Evolutionary conservation across 1,140 invertebrate genomes (phyloP), one percentile per base, ranked within the genome.

Genomic region (Brachionus angularis): DNA sequence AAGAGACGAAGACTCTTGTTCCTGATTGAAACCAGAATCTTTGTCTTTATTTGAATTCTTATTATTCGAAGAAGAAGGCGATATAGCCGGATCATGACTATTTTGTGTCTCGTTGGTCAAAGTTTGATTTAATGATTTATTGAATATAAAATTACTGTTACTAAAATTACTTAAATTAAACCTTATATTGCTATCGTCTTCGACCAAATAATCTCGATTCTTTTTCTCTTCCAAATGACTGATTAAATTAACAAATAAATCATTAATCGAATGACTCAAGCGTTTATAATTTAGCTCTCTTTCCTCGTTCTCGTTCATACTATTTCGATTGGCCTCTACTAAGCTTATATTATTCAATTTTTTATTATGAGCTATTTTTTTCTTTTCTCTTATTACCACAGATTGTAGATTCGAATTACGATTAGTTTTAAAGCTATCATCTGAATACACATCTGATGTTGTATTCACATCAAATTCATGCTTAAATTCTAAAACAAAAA

Each of bases 221-320:
- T 67, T 67, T 46, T 67, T 39, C 23, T 46, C 47, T 46, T 67
- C 42, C 62, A 67, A 67, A 67, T 67, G 34, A 18, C 47, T 42
- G 12, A 67, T 47, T 36, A 67, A 67, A 50, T 47, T 67, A n/a
- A 29, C 29, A 31, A 67, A 67, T 23, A 67, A 50, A 31, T 46
- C 33, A 18, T 67, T 67, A 12, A 67, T 67, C 14, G 62, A 34
- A 16, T 33, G 31, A 33, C 62, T 67, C 8, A 67, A 25, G 14
- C 62, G 62, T 16, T 67, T 50, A 25, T 67, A 67, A 46, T 21
- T 67, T 31, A 16, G 16, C 21, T 44, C 42, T 23, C 47, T 46
- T 14, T 50, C 47, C 12, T 67, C 62, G 3, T 36, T 12, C 33
- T 39, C 27, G 18, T 14, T 16, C 23, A 34, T 18, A 58, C 33